Evolutionary conservation across 1,140 invertebrate genomes (phyloP).

Genomic region (Drosophila varians): DNA sequence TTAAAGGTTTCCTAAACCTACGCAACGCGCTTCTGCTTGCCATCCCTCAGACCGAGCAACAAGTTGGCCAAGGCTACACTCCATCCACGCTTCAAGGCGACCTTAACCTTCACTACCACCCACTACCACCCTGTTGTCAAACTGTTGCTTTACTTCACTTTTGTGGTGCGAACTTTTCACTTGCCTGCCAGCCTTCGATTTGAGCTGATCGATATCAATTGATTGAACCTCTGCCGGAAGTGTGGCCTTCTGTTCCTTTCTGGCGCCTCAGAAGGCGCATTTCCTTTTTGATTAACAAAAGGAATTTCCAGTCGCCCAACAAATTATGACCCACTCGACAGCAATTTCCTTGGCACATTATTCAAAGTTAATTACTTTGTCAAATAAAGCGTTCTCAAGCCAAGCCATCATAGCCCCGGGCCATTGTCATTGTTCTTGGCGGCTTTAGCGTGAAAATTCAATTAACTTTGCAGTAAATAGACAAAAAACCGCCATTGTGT

Average conservation of each 20-base stretch:
- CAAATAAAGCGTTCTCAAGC: constrained; percentile 57
- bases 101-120: background rate
- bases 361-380: constrained; percentile 75
- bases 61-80: constrained; percentile 39
- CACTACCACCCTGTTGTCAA: constrained; percentile 33
- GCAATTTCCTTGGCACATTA: constrained; percentile 70
- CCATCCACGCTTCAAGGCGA: constrained; percentile 7
- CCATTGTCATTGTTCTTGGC: constrained; percentile 24
- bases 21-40: constrained; percentile 21
- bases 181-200: constrained; percentile 25
- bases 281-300: constrained; percentile 43
- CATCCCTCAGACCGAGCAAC: constrained; percentile 37
- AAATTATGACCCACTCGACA: constrained; percentile 65
- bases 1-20: constrained; percentile 31
- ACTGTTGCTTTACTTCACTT: constrained; percentile 43
- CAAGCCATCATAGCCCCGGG: background rate
- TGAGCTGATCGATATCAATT: constrained; percentile 50
- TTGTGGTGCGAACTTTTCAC: constrained; percentile 35
- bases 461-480: constrained; percentile 65
- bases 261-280: constrained; percentile 3
- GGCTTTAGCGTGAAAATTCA: constrained; percentile 67
- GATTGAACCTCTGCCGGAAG: constrained; percentile 16
- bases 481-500: constrained; percentile 23
- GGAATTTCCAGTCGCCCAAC: constrained; percentile 35
- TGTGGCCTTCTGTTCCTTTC: constrained; percentile 15